These are phyloP conservation scores for Nebria salina DNA, from an alignment of 2,888 invertebrate genomes.

Conservation along the genomic window DNA sequence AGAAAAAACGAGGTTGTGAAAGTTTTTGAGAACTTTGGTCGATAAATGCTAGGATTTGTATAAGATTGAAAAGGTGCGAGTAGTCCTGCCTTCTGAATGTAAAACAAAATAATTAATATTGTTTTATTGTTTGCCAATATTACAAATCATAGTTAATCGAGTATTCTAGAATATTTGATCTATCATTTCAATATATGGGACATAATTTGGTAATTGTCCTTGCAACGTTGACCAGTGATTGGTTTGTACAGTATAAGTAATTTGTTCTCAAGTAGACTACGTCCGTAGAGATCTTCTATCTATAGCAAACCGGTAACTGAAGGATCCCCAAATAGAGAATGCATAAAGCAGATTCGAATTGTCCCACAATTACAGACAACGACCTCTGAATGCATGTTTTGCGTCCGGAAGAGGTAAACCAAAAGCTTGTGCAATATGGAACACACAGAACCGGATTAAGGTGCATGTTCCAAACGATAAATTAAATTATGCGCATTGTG, in stretches of 20 bases:
- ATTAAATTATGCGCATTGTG: no score
- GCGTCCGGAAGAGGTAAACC: neutral
- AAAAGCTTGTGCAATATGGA: neutral
- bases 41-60: neutral
- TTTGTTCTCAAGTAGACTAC: neutral
- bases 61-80: neutral
- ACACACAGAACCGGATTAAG: neutral
- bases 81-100: neutral
- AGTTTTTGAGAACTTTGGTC: neutral
- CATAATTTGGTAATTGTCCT: no score
- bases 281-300: no score
- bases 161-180: no score
- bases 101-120: neutral
- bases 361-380: constrained; percentile 6
- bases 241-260: neutral
- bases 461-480: neutral
- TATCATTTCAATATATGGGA: no score
- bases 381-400: constrained; percentile 15
- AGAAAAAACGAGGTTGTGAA: no score
- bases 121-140: neutral
- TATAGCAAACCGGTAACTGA: no score
- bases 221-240: constrained; percentile 2
- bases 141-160: no score
- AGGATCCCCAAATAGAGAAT: no score
- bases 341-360: neutral